Evolutionary conservation across 2,113 vertebrate species (phyloP).

Genomic region (Menura novaehollandiae): DNA sequence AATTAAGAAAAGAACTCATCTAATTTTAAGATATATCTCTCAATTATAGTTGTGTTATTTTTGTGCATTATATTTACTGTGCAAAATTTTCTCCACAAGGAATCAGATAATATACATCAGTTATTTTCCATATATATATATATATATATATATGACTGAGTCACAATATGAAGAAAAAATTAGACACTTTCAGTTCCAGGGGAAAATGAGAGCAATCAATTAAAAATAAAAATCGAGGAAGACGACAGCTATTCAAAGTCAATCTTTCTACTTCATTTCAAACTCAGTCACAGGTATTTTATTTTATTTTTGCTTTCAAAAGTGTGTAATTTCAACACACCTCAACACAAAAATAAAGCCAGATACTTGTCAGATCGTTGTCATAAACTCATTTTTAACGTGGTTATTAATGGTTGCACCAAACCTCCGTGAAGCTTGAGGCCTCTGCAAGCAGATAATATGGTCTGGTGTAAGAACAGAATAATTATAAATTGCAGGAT

Average conservation of each 20-base stretch:
- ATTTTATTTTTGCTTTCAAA: background rate
- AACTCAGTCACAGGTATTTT: background rate
- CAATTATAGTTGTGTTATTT: background rate
- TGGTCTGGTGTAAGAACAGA: background rate
- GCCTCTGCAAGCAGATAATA: background rate
- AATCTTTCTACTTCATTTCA: background rate
- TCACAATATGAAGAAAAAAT: background rate
- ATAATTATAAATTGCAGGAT: background rate
- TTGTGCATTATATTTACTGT: background rate
- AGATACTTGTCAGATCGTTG: background rate
- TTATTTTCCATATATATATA: background rate
- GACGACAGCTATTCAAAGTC: background rate
- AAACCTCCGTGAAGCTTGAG: background rate
- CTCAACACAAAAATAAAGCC: background rate
- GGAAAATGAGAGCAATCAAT: background rate
- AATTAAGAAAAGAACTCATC: background rate
- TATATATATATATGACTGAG: background rate
- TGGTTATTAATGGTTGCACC: background rate
- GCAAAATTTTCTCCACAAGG: background rate
- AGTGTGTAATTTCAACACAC: rapidly evolving
- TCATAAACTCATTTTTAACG: background rate
- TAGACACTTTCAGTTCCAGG: background rate
- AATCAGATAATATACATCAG: background rate
- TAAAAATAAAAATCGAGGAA: background rate
- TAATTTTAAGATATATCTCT: background rate